A percentile compares a stretch with the other conserved stretches of the same genome.
These are phyloP conservation scores for Brachionus calyciflorus DNA, from an alignment of 1,140 invertebrate species.

Conservation along the genomic window DNA sequence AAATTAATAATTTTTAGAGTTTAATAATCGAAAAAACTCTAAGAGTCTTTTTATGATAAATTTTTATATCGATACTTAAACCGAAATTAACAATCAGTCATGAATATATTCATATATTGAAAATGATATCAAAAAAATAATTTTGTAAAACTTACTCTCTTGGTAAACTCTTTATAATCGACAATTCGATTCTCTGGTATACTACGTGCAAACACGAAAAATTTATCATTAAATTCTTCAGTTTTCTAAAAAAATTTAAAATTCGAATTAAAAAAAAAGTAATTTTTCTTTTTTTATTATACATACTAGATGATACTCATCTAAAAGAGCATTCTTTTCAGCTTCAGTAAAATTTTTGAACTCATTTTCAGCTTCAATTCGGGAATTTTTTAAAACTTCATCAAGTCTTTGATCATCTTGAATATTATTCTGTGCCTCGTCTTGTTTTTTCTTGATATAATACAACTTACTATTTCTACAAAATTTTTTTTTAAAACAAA, in stretches of 20 bases:
- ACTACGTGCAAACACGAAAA: constrained; percentile 5
- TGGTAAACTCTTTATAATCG: constrained; percentile 24
- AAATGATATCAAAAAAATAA: background rate
- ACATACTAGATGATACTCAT: constrained; percentile 22
- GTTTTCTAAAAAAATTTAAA: constrained; percentile 1
- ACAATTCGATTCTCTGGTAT: background rate
- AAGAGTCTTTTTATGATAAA: too few species aligned
- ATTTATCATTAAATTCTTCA: background rate
- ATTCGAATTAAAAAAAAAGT: background rate
- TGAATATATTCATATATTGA: too few species aligned
- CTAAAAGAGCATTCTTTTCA: background rate
- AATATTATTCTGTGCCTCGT: background rate
- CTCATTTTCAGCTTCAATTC: background rate
- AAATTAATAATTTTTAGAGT: too few species aligned
- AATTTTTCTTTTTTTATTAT: too few species aligned
- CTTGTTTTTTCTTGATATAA: constrained; percentile 15
- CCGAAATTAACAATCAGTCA: too few species aligned
- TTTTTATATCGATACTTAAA: too few species aligned
- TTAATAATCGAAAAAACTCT: too few species aligned
- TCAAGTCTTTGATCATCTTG: background rate
- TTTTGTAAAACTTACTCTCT: background rate
- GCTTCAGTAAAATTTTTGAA: background rate
- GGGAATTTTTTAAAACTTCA: background rate
- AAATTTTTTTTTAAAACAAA: background rate
- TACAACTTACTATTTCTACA: constrained; percentile 26